A percentile compares a stretch with the other conserved stretches of the same genome.
These are phyloP conservation scores for Thumatha senex DNA, from an alignment of 2,888 invertebrate genomes.

Conservation along the genomic window DNA sequence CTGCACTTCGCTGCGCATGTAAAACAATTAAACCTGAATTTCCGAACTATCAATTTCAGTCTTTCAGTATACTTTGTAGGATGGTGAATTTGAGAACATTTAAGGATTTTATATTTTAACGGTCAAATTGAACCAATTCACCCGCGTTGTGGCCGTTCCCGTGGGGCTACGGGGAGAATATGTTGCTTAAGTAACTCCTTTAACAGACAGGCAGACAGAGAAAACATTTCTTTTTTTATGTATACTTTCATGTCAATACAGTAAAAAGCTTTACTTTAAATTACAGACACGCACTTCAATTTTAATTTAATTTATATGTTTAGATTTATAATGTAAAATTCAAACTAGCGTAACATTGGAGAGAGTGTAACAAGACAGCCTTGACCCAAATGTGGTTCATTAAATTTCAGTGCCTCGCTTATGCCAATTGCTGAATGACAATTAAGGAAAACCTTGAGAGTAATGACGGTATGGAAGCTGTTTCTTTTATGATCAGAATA, in stretches of 20 bases:
- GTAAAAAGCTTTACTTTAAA: too few relatives aligned
- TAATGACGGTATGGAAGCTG: conserved; percentile 51
- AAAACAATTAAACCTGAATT: background rate
- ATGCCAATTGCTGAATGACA: conserved; percentile 67
- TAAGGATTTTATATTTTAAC: too few relatives aligned
- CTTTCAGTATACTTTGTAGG: background rate
- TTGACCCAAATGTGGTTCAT: conserved; percentile 72
- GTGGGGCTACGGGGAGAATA: too few relatives aligned
- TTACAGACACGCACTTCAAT: too few relatives aligned
- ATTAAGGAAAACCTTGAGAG: conserved; percentile 63
- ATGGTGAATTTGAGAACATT: too few relatives aligned
- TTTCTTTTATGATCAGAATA: conserved; percentile 56
- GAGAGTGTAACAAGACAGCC: conserved; percentile 49
- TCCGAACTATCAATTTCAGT: too few relatives aligned
- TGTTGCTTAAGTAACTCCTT: too few relatives aligned
- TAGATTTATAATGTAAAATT: conserved; percentile 38
- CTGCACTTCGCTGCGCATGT: background rate
- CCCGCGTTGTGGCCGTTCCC: too few relatives aligned
- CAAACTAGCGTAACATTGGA: conserved; percentile 29
- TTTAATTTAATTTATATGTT: too few relatives aligned
- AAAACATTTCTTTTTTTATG: too few relatives aligned
- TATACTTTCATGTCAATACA: too few relatives aligned
- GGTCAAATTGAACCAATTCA: conserved; percentile 29
- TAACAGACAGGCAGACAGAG: too few relatives aligned
- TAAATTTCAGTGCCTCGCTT: conserved; percentile 69